Percentiles rank a stretch among this genome's conserved stretches.
Conservation (phyloP, 2,888 invertebrate species). For the Agrochola macilenta region DNA sequence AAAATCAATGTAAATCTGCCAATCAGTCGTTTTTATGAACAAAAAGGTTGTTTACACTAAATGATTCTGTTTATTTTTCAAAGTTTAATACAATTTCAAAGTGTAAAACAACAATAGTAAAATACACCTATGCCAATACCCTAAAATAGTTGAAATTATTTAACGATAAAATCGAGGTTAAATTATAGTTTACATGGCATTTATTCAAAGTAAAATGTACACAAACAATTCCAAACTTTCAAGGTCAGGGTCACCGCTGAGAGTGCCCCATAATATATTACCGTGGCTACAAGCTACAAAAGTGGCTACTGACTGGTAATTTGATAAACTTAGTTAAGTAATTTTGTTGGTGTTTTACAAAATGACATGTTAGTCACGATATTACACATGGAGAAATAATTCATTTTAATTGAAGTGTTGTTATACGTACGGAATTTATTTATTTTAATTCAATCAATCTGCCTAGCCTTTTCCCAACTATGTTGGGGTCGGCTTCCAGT, state of each 20-base stretch:
- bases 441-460: conserved; percentile 11
- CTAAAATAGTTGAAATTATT: background rate
- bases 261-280: background rate
- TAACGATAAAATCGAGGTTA: background rate
- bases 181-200: conserved; percentile 7
- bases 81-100: background rate
- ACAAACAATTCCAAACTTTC: conserved; percentile 22
- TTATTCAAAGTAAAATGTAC: conserved; percentile 1
- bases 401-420: conserved; percentile 17
- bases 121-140: background rate
- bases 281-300: background rate
- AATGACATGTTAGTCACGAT: conserved; percentile 35
- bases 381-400: conserved; percentile 1
- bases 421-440: background rate
- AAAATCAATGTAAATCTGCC: background rate
- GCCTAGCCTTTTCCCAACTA: no score
- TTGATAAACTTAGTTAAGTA: conserved; percentile 36
- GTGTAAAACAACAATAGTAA: background rate
- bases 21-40: background rate
- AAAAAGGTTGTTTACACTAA: background rate
- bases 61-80: background rate
- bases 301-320: background rate
- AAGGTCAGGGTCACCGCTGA: conserved; percentile 30
- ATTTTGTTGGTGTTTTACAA: conserved; percentile 1
- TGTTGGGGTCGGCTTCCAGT: no score